phyloP scores from a whole-genome alignment of 23 tunicate genomes.

The Trididemnum miniatum region DNA sequence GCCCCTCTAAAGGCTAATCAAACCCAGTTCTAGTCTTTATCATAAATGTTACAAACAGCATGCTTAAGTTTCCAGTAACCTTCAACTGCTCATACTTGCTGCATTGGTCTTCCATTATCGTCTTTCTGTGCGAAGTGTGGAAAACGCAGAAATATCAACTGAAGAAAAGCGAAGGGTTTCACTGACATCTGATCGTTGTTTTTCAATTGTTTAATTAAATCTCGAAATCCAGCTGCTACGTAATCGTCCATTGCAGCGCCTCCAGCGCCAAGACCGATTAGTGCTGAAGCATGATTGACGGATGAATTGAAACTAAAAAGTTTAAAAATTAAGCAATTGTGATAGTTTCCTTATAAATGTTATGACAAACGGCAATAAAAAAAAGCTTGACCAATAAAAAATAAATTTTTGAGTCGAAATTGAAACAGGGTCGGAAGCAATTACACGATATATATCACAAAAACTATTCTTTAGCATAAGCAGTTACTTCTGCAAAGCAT shows the following conservation, averaged over 20 bases:
- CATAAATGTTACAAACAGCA: no score
- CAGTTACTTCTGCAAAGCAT: constrained; percentile 65
- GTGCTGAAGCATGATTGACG: constrained; percentile 1
- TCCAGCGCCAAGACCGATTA: constrained; percentile 35
- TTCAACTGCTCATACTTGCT: constrained; percentile 93
- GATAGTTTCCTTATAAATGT: no score
- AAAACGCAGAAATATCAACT: constrained; percentile 67
- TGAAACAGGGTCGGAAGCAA: no score
- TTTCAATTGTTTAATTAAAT: constrained; percentile 50
- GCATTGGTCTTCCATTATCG: constrained; percentile 87
- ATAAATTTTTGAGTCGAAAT: no score
- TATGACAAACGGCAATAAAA: no score
- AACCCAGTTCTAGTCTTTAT: no score
- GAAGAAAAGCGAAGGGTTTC: constrained; percentile 79
- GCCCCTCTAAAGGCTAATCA: no score
- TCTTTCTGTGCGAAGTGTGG: constrained; percentile 91
- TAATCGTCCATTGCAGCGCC: constrained; percentile 40
- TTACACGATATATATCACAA: no score
- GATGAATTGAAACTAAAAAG: constrained; percentile 25
- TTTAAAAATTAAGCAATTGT: no score
- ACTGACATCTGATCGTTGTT: constrained; percentile 51
- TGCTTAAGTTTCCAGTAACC: no score
- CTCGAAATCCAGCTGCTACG: constrained; percentile 52
- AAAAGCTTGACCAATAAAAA: no score
- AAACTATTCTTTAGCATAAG: no score